Evolutionary conservation across 2,888 invertebrate species (phyloP), one percentile per base, ranked within the genome.

Genomic region (Andricus quercusramuli): DNA sequence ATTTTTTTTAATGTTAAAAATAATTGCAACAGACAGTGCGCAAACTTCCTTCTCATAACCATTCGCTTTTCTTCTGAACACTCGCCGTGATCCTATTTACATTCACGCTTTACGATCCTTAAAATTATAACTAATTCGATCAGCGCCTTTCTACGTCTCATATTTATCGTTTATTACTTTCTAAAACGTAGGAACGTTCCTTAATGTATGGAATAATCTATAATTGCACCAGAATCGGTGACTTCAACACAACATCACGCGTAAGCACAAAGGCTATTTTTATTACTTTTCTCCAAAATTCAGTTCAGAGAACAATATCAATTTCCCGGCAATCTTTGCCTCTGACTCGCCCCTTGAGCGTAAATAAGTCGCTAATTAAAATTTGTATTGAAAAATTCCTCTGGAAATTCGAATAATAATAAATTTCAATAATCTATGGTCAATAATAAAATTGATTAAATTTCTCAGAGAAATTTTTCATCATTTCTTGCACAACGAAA

Each of bases 151-250:
- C n/a, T 59, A 29, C 25, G 6, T 47, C 44, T 25, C 15, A 17
- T 25, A 25, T 3, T 44, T 47, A 47, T 44, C 25, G 25, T 20
- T 20, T 51, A 47, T 70, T 32, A 47, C 51, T 32, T 74, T 37
- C 13, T 67, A 37, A 9, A 37, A 74, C 32, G 29, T 32, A 79
- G 82, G 81, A 83, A 83, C 84, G 79, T 83, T 68, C 68, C 32
- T 79, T 51, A 78, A 77, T 80, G 84, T 84, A 82, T 77, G 67
- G 65, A 80, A 80, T 67, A 65, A 78, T 9, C 15, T 78, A 66
- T n/a, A 74, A 56, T 74, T 74, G 70, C 74, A 74, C 56, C 51
- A 56, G 20, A 47, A 51, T 74, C 29, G n/a, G 32, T n/a, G 56
- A 56, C n/a, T 56, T 56, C 17, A 70, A 70, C 8, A 25, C 47